Base-by-base conservation (phyloP, 2,113 vertebrate species). In the Lamprologus ornatipinnis region DNA sequence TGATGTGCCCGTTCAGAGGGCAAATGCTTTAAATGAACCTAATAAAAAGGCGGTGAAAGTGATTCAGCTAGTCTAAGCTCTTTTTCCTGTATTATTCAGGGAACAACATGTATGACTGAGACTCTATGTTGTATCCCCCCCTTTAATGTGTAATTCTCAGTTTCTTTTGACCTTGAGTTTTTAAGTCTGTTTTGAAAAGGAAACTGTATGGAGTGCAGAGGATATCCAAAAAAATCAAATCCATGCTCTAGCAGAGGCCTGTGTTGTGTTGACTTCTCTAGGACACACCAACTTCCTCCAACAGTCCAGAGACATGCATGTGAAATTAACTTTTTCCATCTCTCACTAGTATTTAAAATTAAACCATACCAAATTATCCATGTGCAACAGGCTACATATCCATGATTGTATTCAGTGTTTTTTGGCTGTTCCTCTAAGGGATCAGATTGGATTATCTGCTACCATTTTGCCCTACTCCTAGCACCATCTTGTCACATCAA, bases 151-250 rank as follows among this genome's bases (percentile, higher is more conserved):
- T 92, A 89, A 86, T 84, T 73, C 82, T 89, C 53, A 51, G 82
- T 83, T 92, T 60, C 19, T 87, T 88, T 65, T 92, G 85, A 84
- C 88, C 86, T 93, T 89, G 83, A 88, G 63, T 93, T 90, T 89
- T 88, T 70, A 91, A 68, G 92, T 91, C 92, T 93, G 94, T 91
- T 92, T 94, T 10, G 63, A 88, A 83, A 94, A 92, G 53, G n/a
- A 6, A 23, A 26, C 37, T 0, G n/a, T 15, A 15, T 23, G n/a
- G 37, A 23, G 37, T 4, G 65, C 37, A 26, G 65, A 26, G 13
- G 2, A 21, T 15, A 4, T 42, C 37, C 37, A 14, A 63, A 33
- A 21, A 42, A 15, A 10, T 70, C 7, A 23, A 42, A 42, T 70
- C 35, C n/a, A 15, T 4, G 10, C 11, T 21, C 35, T 23, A 68